phyloP scores from a whole-genome alignment of 2,113 vertebrate species.

The Guaruba guarouba region DNA sequence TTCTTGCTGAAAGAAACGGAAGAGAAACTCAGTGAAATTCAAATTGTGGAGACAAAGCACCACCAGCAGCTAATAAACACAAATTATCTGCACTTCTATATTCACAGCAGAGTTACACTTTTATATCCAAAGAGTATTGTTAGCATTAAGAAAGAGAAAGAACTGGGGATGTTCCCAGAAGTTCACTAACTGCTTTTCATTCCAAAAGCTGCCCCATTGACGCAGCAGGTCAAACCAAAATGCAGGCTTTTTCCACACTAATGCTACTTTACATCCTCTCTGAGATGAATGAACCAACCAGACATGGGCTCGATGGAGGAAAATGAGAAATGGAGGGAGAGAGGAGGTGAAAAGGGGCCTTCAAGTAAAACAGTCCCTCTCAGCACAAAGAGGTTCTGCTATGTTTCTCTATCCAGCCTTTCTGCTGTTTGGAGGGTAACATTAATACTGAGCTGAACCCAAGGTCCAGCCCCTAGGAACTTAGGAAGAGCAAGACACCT shows the following conservation, averaged over 20 bases:
- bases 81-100: background rate
- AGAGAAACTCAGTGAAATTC: background rate
- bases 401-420: background rate
- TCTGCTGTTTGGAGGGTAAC: background rate
- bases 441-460: background rate
- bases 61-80: background rate
- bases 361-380: background rate
- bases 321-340: background rate
- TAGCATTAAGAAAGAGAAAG: constrained; percentile 25
- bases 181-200: constrained; percentile 16
- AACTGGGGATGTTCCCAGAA: background rate
- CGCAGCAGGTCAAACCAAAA: background rate
- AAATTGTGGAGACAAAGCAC: background rate
- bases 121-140: background rate
- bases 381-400: background rate
- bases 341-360: background rate
- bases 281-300: background rate
- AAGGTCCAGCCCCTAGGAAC: background rate
- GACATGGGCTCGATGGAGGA: background rate
- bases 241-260: background rate
- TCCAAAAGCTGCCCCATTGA: background rate
- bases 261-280: background rate
- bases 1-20: background rate
- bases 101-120: background rate
- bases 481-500: background rate